phyloP scores from a whole-genome alignment of 2,888 invertebrate genomes.

The Melanotus villosus region DNA sequence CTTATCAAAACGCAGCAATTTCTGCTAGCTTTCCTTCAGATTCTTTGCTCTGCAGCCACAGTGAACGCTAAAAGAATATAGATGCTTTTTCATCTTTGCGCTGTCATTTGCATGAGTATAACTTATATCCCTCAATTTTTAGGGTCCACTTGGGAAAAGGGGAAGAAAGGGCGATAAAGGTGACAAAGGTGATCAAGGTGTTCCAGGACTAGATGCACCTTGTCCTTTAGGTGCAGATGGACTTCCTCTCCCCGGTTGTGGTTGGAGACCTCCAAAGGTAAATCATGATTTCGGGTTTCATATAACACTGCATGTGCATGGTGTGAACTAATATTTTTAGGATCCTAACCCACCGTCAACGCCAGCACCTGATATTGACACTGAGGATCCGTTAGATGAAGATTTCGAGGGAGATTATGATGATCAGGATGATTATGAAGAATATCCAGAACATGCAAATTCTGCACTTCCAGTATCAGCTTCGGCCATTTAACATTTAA shows the following conservation, averaged over 20 bases:
- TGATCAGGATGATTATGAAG: conserved; percentile 75
- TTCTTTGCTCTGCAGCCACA: conserved; percentile 20
- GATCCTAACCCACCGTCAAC: conserved; percentile 61
- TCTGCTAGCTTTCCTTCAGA: conserved; percentile 8
- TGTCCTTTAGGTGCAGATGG: conserved; percentile 98
- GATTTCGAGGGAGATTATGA: conserved; percentile 68
- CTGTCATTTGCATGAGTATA: conserved; percentile 27
- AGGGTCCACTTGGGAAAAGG: conserved; percentile 91
- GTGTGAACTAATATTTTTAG: conserved; percentile 55
- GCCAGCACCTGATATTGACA: conserved; percentile 72
- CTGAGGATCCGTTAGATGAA: conserved; percentile 67
- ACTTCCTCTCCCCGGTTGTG: conserved; percentile 95
- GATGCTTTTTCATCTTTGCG: conserved; percentile 10
- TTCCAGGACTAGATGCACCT: conserved; percentile 98
- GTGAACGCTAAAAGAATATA: conserved; percentile 11
- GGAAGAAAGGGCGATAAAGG: conserved; percentile 95
- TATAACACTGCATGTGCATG: conserved; percentile 35
- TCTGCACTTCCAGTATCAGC: conserved; percentile 64
- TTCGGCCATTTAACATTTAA: conserved; percentile 63
- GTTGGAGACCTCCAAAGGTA: conserved; percentile 93
- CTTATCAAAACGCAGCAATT: conserved; percentile 13
- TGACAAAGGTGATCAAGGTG: conserved; percentile 95
- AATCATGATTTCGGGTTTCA: not conserved
- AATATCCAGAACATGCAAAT: conserved; percentile 71
- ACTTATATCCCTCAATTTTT: conserved; percentile 52